A percentile compares a stretch with the other conserved stretches of the same genome.
These are phyloP conservation scores for Agrilus cyanescens DNA, from an alignment of 2,888 invertebrate species.

Conservation along the genomic window DNA sequence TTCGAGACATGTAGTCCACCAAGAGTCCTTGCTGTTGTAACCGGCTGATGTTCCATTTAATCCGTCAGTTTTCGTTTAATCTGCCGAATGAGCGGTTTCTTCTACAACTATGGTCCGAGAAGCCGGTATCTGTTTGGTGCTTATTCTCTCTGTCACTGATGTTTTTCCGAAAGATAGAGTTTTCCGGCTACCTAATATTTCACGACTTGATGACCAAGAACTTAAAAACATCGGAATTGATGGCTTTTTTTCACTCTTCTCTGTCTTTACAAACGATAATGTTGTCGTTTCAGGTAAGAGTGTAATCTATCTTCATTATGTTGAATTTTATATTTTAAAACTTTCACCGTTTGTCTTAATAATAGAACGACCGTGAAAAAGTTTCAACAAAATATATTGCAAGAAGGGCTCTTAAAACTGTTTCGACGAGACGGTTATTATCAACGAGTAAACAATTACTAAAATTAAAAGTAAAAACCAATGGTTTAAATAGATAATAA, in stretches of 20 bases:
- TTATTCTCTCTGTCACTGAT: constrained; percentile 11
- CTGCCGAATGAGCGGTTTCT: background rate
- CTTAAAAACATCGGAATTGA: constrained; percentile 39
- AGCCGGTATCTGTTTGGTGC: constrained; percentile 12
- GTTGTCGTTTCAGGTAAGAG: constrained; percentile 35
- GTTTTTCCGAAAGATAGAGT: constrained; percentile 13
- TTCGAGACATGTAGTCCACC: constrained; percentile 13
- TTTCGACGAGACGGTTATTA: no score
- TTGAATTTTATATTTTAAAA: no score
- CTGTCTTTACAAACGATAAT: constrained; percentile 40
- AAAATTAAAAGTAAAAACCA: no score
- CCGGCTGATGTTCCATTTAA: constrained; percentile 13
- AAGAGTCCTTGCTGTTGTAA: background rate
- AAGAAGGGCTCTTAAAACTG: no score
- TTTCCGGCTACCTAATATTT: constrained; percentile 36
- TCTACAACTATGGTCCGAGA: background rate
- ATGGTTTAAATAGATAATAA: no score
- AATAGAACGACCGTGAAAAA: no score
- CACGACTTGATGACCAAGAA: constrained; percentile 38
- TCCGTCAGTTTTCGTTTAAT: constrained; percentile 14
- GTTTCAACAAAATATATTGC: no score
- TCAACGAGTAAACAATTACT: no score
- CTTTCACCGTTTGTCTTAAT: no score
- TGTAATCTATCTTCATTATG: background rate
- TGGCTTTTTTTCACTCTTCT: constrained; percentile 41